Evolutionary conservation across 2,888 invertebrate species (phyloP).

Genomic region (Hyles lineata): DNA sequence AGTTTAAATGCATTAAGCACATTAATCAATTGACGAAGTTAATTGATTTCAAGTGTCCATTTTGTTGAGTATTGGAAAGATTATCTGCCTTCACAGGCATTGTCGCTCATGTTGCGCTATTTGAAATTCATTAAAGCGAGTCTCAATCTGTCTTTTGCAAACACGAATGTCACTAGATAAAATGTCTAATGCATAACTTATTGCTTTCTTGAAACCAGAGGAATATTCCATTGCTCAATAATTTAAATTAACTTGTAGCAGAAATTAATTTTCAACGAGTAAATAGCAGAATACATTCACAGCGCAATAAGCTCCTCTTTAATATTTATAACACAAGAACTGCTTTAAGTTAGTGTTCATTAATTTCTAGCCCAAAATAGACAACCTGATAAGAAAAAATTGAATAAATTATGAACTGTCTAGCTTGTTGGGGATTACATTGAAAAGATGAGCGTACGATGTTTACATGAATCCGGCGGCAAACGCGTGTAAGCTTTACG

Average conservation of each 20-base stretch:
- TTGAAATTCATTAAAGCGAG: conserved; percentile 23
- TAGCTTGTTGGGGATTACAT: background rate
- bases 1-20: conserved; percentile 55
- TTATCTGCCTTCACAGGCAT: conserved; percentile 19
- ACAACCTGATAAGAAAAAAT: background rate
- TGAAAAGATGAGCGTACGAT: conserved; percentile 32
- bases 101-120: conserved; percentile 23
- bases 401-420: background rate
- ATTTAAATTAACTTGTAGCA: background rate
- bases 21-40: conserved; percentile 55
- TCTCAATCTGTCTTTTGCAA: background rate
- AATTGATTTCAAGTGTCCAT: conserved; percentile 71
- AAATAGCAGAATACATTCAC: no score
- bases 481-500: conserved; percentile 51
- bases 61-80: conserved; percentile 28
- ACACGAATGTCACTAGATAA: conserved; percentile 1
- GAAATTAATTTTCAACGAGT: no score
- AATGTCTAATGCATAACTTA: conserved; percentile 4
- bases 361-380: background rate
- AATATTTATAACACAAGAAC: no score
- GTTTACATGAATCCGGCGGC: conserved; percentile 44
- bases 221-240: background rate
- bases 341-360: background rate
- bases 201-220: background rate
- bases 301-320: no score